Evolutionary conservation across 2,888 invertebrate genomes (phyloP), one percentile per base, ranked within the genome.

Genomic region (Eulithis prunata): DNA sequence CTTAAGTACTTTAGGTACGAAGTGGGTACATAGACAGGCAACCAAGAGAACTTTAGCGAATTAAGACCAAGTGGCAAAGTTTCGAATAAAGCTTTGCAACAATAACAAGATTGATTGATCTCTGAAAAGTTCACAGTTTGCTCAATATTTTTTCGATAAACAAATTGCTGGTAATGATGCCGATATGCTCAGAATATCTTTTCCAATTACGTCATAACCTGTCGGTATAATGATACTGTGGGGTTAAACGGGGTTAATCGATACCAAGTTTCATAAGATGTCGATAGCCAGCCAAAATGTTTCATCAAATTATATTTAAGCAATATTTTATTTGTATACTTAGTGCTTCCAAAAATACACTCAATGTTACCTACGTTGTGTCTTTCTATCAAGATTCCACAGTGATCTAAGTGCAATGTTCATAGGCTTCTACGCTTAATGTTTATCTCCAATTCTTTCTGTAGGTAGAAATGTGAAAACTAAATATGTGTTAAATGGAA

Each of bases 41-140:
- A 8, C 7, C 47, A 63, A 36, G 45, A 59, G 57, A 70, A 75
- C 72, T 62, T 78, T 71, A 70, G 46, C 47, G 54, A 72, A 75
- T 73, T 75, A 71, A 71, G 65, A 59, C 43, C 62, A 63, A 75
- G 71, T 62, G 57, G 57, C 55, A 49, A 78, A 83, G 75, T 84
- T 83, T 81, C 71, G 75, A 80, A 80, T 77, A 79, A 82, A 84
- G 84, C 83, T 72, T 78, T 69, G 79, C 82, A 78, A 77, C 62
- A 79, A 75, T 77, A 64, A 55, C 53, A 70, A 79, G 84, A 84
- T 83, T 73, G 82, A 84, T 83, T 73, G 69, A 60, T 43, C 62
- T 65, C 2, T 71, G 64, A 74, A 65, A 68, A 67, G 67, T 65
- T 61, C 12, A 2, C 32, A 43, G 59, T 67, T 71, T 65, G 54